These are phyloP conservation scores for Scatophagus argus DNA, from an alignment of 2,113 vertebrate species.

Conservation along the genomic window DNA sequence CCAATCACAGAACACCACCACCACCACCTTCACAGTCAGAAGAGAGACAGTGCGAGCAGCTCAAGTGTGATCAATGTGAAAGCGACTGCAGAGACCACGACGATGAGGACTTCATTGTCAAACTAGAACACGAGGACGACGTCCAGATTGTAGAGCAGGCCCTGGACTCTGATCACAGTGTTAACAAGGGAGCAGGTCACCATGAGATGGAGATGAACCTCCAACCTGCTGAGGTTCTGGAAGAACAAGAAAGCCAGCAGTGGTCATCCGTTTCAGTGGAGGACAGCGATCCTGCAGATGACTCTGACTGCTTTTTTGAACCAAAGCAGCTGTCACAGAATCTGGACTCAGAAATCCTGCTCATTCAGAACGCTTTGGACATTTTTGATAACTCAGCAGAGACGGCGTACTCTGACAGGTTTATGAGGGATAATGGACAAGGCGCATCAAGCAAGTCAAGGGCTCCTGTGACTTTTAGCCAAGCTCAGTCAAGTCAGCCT, in stretches of 20 bases:
- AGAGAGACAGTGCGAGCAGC: slow-evolving; percentile 17
- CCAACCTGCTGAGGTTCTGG: slow-evolving; percentile 18
- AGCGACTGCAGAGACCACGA: slow-evolving; percentile 22
- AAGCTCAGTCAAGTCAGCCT: slow-evolving; percentile 45
- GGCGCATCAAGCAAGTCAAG: slow-evolving; percentile 51
- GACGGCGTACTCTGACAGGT: slow-evolving; percentile 42
- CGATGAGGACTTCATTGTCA: slow-evolving; percentile 56
- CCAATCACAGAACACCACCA: slow-evolving; percentile 12
- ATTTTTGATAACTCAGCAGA: slow-evolving; percentile 65
- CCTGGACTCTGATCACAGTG: slow-evolving; percentile 15
- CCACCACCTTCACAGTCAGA: slow-evolving; percentile 25
- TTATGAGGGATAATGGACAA: slow-evolving; percentile 38
- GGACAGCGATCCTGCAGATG: slow-evolving; percentile 62
- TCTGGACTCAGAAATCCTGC: slow-evolving; percentile 70
- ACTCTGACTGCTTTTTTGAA: slow-evolving; percentile 69
- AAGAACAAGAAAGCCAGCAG: slow-evolving; percentile 62
- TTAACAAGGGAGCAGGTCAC: slow-evolving; percentile 15
- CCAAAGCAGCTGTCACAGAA: slow-evolving; percentile 59
- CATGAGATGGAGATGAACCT: slow-evolving; percentile 33
- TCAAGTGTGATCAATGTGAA: slow-evolving; percentile 11
- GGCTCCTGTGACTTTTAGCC: slow-evolving; percentile 39
- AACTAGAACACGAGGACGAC: slow-evolving; percentile 74
- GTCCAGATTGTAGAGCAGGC: slow-evolving; percentile 66
- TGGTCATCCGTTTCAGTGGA: slow-evolving; percentile 64
- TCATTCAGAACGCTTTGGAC: slow-evolving; percentile 77